These are phyloP conservation scores for Calidris pygmaea DNA, from an alignment of 2,113 vertebrate species.

Conservation along the genomic window DNA sequence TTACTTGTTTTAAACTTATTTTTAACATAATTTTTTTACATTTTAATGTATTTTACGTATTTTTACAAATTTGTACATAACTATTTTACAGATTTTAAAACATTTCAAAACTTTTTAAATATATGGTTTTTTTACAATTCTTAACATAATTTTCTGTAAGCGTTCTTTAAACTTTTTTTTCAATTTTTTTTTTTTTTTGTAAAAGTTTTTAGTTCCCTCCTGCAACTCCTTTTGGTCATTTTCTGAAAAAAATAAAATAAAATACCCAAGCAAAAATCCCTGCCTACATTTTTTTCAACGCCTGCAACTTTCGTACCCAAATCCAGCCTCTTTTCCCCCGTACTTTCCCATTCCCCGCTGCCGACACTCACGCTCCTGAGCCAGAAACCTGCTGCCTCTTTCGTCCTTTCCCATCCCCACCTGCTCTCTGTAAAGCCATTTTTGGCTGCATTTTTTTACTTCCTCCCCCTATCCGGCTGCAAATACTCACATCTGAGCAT, in stretches of 20 bases:
- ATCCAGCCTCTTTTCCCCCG: neutral
- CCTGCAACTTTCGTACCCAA: neutral
- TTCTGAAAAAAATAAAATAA: neutral
- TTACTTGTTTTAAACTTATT: neutral
- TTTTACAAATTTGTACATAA: neutral
- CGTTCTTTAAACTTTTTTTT: too few species aligned
- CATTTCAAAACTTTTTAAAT: neutral
- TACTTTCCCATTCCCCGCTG: neutral
- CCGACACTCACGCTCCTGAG: rapidly evolving
- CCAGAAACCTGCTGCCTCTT: neutral
- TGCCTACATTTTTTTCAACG: rapidly evolving
- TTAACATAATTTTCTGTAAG: neutral
- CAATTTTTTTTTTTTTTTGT: neutral
- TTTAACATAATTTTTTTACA: neutral
- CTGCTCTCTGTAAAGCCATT: neutral
- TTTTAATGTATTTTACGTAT: rapidly evolving
- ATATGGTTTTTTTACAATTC: too few species aligned
- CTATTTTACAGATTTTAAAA: neutral
- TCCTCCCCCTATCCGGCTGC: neutral
- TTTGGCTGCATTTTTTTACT: neutral
- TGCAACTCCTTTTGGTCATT: neutral
- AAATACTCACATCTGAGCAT: neutral
- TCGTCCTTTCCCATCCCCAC: neutral
- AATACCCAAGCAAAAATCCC: too few species aligned
- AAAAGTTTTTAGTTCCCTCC: neutral